phyloP scores from a whole-genome alignment of 1,140 invertebrate species.

The Eumaeus atala region DNA sequence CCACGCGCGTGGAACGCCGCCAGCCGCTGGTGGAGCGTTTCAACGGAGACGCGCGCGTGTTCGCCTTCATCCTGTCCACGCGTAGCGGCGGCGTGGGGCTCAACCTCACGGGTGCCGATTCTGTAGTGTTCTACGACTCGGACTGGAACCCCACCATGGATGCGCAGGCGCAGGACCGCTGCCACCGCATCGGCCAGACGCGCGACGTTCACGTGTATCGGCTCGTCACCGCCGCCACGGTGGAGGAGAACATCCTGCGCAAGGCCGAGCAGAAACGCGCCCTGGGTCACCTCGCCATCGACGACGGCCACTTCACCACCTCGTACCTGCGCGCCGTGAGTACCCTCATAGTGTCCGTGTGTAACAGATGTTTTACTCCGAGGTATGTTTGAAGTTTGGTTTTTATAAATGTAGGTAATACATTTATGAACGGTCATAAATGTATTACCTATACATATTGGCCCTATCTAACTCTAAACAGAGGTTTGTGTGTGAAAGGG shows the following conservation, averaged over 20 bases:
- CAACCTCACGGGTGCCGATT: slow-evolving; percentile 99
- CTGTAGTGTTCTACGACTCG: slow-evolving; percentile 99
- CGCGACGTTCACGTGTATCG: slow-evolving; percentile 99
- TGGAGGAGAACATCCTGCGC: slow-evolving; percentile 99
- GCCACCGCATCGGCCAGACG: slow-evolving; percentile 99
- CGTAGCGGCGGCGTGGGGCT: slow-evolving; percentile 98
- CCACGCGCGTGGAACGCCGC: slow-evolving; percentile 96
- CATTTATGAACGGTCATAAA: no score
- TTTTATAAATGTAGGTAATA: no score
- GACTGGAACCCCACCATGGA: slow-evolving; percentile 99
- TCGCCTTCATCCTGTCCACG: slow-evolving; percentile 98
- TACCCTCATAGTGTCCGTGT: no score
- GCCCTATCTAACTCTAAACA: no score
- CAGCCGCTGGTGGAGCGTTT: slow-evolving; percentile 98
- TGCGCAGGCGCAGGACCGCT: slow-evolving; percentile 98
- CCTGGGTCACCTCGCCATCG: slow-evolving; percentile 97
- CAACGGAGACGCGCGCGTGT: slow-evolving; percentile 95
- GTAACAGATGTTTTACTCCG: no score
- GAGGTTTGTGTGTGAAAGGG: no score
- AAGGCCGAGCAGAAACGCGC: slow-evolving; percentile 98
- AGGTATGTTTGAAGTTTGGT: no score
- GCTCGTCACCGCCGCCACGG: slow-evolving; percentile 95
- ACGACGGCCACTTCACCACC: slow-evolving; percentile 99
- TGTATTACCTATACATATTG: no score
- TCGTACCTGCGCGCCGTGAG: slow-evolving; percentile 95